Evolutionary conservation across 2,797 vertebrate species (phyloP).

Genomic region (Nannoperca australis): DNA sequence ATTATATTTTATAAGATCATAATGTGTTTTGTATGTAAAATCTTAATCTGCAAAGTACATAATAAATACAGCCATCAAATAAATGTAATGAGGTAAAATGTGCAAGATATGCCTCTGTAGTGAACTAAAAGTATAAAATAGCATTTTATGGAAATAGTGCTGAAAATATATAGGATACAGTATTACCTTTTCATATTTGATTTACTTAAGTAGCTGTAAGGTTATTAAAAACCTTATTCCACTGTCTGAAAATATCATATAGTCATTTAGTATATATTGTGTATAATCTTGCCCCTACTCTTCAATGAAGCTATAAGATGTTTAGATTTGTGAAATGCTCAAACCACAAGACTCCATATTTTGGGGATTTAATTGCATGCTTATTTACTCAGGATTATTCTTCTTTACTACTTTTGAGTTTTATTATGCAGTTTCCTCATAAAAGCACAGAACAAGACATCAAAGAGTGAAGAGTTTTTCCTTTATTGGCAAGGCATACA

Average conservation of each 20-base stretch:
- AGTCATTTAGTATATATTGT: background rate
- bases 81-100: background rate
- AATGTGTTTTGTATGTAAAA: background rate
- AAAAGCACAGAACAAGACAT: constrained; percentile 48
- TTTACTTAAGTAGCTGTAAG: background rate
- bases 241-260: background rate
- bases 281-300: accelerated
- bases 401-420: background rate
- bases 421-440: background rate
- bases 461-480: constrained; percentile 69
- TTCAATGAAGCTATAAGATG: background rate
- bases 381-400: background rate
- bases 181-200: background rate
- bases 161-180: background rate
- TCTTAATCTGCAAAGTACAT: background rate
- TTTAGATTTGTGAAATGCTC: background rate
- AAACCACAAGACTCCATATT: background rate
- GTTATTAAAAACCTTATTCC: background rate
- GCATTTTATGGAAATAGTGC: background rate
- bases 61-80: background rate
- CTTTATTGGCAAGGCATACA: constrained; percentile 84
- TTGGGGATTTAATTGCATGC: background rate
- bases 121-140: background rate
- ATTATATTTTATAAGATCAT: background rate
- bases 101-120: background rate